Evolutionary conservation across 2,797 vertebrate genomes (phyloP).

Genomic region (Heliangelus exortis): DNA sequence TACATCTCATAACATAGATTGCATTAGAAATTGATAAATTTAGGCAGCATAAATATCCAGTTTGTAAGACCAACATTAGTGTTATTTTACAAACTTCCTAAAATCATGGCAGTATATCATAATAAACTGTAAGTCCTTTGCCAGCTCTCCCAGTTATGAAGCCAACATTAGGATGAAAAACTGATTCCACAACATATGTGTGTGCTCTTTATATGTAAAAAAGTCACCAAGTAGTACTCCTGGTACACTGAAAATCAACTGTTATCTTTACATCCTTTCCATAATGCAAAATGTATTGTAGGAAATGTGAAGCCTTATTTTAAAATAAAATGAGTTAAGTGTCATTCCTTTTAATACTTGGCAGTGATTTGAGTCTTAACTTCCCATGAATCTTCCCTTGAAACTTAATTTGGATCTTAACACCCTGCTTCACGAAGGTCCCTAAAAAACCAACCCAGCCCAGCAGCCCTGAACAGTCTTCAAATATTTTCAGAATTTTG

Average conservation of each 20-base stretch:
- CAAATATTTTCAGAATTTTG: not conserved
- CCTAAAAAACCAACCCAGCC: not conserved
- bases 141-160: not conserved
- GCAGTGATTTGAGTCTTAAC: not conserved
- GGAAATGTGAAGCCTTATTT: not conserved
- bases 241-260: not conserved
- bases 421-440: fast-evolving
- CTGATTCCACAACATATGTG: not conserved
- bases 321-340: not conserved
- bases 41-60: not conserved
- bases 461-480: not conserved
- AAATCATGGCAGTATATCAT: not conserved
- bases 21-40: not conserved
- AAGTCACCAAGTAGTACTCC: not conserved
- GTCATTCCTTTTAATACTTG: not conserved
- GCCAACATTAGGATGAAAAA: not conserved
- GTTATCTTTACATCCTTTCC: not conserved
- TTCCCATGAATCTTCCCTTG: too few relatives aligned
- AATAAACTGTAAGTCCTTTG: not conserved
- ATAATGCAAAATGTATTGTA: not conserved
- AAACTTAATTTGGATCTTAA: too few relatives aligned
- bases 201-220: not conserved
- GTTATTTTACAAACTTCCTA: not conserved
- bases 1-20: not conserved
- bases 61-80: not conserved